Percentiles rank a stretch among this genome's conserved stretches.
phyloP scores from a whole-genome alignment of 92 coral and sea anemone species.

The Anthopleura xanthogrammica region DNA sequence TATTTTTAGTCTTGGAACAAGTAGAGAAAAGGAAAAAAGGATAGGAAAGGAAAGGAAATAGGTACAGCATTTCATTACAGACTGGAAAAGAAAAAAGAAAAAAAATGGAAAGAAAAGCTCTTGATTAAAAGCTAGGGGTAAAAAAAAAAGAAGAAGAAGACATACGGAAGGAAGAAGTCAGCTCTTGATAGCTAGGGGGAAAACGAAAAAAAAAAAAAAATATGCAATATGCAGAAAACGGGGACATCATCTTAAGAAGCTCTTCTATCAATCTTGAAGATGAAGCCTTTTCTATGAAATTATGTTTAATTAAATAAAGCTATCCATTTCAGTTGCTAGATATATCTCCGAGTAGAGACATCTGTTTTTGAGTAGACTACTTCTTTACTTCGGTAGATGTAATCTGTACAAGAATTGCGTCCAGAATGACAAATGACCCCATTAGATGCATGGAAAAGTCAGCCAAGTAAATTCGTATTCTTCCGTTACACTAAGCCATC shows the following conservation, averaged over 20 bases:
- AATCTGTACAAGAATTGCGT: conserved; percentile 24
- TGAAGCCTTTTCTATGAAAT: conserved; percentile 1
- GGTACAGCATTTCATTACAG: no score
- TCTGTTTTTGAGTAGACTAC: conserved; percentile 11
- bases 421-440: conserved; percentile 37
- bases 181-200: neutral
- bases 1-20: no score
- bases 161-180: neutral
- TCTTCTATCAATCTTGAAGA: neutral
- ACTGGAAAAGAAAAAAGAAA: no score
- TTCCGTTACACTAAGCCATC: conserved; percentile 33
- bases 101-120: no score
- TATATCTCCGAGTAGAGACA: conserved; percentile 12
- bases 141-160: neutral
- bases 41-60: no score
- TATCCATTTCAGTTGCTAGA: neutral
- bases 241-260: neutral
- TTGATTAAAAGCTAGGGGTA: no score
- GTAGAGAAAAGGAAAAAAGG: no score
- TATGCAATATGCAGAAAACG: neutral
- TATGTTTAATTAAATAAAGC: neutral
- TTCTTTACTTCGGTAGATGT: conserved; percentile 20
- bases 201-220: neutral
- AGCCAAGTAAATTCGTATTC: conserved; percentile 19
- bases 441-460: conserved; percentile 13